Evolutionary conservation across 1,140 invertebrate species (phyloP), one percentile per base, ranked within the genome.

Genomic region (Drosophila ogumai): DNA sequence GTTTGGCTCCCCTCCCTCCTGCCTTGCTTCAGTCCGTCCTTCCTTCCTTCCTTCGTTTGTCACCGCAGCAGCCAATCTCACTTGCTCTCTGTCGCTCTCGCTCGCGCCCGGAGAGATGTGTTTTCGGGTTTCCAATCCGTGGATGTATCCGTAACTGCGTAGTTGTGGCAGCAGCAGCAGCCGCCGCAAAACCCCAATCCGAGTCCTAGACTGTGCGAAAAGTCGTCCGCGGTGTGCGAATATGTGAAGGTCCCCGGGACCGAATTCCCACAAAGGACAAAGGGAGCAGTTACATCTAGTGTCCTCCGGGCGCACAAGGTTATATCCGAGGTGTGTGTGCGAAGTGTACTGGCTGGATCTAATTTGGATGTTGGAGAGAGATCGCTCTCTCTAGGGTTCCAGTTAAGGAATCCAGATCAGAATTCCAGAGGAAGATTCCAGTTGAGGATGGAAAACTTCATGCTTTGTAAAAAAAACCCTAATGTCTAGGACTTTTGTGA

Each of bases 111-210:
- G 79, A 46, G 54, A 41, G 34, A 32, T 74, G 49, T 77, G 66
- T 50, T 67, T 77, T 41, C 59, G 58, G 50, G 40, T 55, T 59
- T 66, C 81, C 80, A 86, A 79, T 78, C 72, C 84, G 84, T 87
- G 84, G 84, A 87, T 87, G 84, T 87, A 87, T 87, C 84, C 82
- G 79, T 87, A 81, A 76, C 72, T 78, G 75, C 73, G 65, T 79
- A 57, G 44, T 69, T 52, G 61, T 67, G 49, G 36, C 32, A 52
- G 28, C 28, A 17, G 41, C 43, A 10, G 17, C 50, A 22, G 17
- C n/a, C 38, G 40, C 64, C 52, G 52, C 52, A 38, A 55, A 55
- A 55, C 52, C 52, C 52, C 52, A 55, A 38, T 55, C 52, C 34
- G 52, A 55, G 19, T 73, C 61, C 61, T 65, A 65, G 61, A 65